Evolutionary conservation across 1,140 invertebrate species (phyloP).

Genomic region (Zophobas atratus): DNA sequence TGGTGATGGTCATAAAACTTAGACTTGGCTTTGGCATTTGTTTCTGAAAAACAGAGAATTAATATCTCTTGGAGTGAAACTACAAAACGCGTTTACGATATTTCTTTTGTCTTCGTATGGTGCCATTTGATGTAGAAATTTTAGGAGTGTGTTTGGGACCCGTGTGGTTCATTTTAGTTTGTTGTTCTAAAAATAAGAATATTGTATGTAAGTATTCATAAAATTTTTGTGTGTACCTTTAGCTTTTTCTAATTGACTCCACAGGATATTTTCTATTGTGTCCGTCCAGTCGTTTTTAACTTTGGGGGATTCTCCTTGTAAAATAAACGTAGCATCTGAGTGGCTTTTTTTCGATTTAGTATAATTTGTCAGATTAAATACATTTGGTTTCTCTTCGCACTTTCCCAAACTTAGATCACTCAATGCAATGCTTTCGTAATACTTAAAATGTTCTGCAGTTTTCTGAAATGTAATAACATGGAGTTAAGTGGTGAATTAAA

Average conservation of each 20-base stretch:
- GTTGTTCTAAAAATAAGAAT: background rate
- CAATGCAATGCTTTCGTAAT: conserved; percentile 58
- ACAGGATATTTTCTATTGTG: conserved; percentile 59
- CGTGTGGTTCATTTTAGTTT: background rate
- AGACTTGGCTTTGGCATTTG: background rate
- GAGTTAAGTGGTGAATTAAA: no score
- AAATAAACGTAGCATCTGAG: conserved; percentile 52
- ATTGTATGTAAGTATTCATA: background rate
- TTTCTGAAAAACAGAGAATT: background rate
- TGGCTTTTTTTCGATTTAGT: conserved; percentile 56
- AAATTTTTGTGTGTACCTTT: conserved; percentile 54
- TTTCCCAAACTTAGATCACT: conserved; percentile 59
- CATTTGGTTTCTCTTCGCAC: conserved; percentile 54
- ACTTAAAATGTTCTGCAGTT: conserved; percentile 57
- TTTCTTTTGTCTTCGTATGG: background rate
- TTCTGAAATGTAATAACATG: conserved; percentile 52
- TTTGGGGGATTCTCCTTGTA: conserved; percentile 60
- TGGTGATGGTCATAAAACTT: background rate
- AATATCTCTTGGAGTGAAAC: background rate
- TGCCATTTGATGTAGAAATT: background rate
- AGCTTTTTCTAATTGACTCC: conserved; percentile 59
- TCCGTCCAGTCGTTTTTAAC: conserved; percentile 58
- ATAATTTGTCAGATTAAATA: conserved; percentile 60
- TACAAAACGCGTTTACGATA: background rate
- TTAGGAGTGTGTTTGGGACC: background rate